Conservation (phyloP, 2,113 vertebrate species). For the Geococcyx californianus region DNA sequence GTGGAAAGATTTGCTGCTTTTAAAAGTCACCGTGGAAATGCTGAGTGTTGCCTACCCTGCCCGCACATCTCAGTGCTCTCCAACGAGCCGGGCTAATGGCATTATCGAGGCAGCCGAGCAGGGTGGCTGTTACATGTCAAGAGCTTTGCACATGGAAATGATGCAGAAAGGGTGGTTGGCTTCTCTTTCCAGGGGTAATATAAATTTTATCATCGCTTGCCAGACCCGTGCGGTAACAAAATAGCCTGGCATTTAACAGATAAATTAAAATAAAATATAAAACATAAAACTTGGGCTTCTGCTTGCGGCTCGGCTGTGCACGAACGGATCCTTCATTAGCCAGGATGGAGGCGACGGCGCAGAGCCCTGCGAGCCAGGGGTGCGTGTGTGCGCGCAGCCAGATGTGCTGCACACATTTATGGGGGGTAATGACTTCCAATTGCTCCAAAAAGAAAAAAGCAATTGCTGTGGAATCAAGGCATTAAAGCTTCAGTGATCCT, state of each 20-base stretch:
- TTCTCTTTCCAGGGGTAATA: not conserved
- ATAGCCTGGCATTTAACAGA: not conserved
- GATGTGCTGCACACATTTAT: not conserved
- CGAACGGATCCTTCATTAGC: too few species aligned
- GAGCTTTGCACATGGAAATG: not conserved
- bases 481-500: not conserved
- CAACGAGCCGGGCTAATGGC: not conserved
- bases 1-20: not conserved
- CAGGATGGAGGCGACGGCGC: not conserved
- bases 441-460: not conserved
- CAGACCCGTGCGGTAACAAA: not conserved
- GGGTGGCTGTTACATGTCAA: not conserved
- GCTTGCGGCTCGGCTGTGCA: not conserved
- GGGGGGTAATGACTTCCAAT: not conserved
- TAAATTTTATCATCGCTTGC: not conserved
- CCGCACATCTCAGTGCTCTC: not conserved
- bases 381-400: not conserved
- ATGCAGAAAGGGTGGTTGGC: not conserved
- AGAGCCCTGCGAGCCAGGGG: fast-evolving
- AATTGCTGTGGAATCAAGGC: not conserved
- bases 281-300: too few species aligned
- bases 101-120: not conserved
- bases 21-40: not conserved
- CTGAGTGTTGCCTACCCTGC: not conserved
- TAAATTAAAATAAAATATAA: not conserved